Base-by-base conservation (phyloP, 2,113 vertebrate species). In the Macquaria ambigua region DNA sequence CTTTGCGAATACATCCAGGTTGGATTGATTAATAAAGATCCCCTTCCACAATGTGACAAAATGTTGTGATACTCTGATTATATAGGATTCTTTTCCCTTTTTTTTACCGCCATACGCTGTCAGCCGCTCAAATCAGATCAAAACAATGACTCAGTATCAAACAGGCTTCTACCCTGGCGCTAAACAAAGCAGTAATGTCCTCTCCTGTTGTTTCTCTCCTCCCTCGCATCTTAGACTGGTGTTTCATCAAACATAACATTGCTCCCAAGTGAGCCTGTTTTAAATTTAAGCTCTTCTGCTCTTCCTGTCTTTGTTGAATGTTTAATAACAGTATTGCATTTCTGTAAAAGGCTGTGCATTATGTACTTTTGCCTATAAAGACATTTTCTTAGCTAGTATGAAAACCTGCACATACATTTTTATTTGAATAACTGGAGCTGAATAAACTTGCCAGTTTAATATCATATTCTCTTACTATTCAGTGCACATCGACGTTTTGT, bases 281-380 rank as follows among this genome's bases (percentile, higher is more conserved):
- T 20, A 74, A 76, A 43, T 58, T 10, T 20, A 87, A 31, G n/a
- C 58, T 48, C 11, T 28, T 82, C 63, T 81, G 25, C 10, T 69
- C 31, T 12, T 46, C 16, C 25, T 41, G 16, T 70, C 43, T 64
- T 81, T 64, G 62, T n/a, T 11, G 20, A 10, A 14, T 15, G 46
- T 52, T 68, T 62, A n/a, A 41, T 23, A 41, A 10, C n/a, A 23
- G 21, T 5, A 1, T 3, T 41, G 15, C 1, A 52, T 52, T 8
- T 16, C 37, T 31, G 1, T 50, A 14, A 78, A n/a, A 37, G 56
- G 4, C n/a, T 52, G 43, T 64, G 52, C 68, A 23, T 18, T 52
- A 10, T 39, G 25, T 64, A 31, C 14, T 34, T 73, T 20, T 55
- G 3, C 0, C 8, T 46, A 9, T 23, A 39, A 43, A 66, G 14